Base-by-base conservation (phyloP, 2,797 vertebrate genomes). In the Phoeniculus purpureus region DNA sequence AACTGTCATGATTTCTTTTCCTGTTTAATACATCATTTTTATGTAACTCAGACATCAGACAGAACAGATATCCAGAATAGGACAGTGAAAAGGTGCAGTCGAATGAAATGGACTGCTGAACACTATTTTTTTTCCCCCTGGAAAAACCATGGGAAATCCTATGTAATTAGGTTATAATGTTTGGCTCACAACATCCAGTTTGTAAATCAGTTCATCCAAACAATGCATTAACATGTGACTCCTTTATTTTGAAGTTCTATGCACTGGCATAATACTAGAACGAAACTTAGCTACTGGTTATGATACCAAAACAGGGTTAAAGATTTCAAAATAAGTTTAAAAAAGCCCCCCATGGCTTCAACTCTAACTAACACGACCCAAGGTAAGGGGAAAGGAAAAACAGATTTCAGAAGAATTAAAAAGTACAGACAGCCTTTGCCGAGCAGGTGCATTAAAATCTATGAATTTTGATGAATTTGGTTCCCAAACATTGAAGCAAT, bases 1-100 rank as follows among this genome's bases (percentile, higher is more conserved):
- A 94, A 83, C 54, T 88, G 62, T 81, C 84, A 85, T 59, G n/a
- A 65, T 72, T 91, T 90, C 65, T 85, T 74, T 89, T 87, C 48
- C 26, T 81, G 93, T 90, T 81, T 50, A 78, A 93, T 79, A 51
- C 8, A 52, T 92, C 1, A 78, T 65, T 82, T 86, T 65, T 83
- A 8, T 83, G 66, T 27, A 61, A 68, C 25, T 87, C 71, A 78
- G 18, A 81, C 34, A 50, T 87, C 80, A 93, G 62, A 85, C 6
- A 83, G 78, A 93, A 62, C 31, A 79, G 82, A 86, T 85, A 91
- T 15, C 15, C 22, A 80, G 62, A 61, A 10, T 20, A 75, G 52
- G 25, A 85, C 92, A 74, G 34, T 73, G 65, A 82, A 80, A 92
- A 92, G 12, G 5, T 73, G 22, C 10, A 12, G 9, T 45, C 43